Evolutionary conservation across 2,888 invertebrate genomes (phyloP).

Genomic region (Zhuqinia jingwanae): DNA sequence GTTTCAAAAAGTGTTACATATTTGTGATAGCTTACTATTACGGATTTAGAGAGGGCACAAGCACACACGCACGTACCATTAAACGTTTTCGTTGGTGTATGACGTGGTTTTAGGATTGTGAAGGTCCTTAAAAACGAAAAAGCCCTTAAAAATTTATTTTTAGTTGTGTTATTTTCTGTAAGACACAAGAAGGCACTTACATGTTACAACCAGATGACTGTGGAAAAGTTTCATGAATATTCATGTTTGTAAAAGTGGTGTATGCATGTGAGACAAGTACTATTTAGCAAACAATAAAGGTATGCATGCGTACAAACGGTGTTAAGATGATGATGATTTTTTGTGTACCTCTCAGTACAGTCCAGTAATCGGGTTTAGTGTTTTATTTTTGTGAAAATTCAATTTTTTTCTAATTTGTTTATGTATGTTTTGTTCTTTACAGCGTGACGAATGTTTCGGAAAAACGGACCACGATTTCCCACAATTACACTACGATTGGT

Average conservation of each 20-base stretch:
- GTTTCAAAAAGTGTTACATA: not conserved
- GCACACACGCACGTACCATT: not conserved
- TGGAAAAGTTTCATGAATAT: constrained; percentile 27
- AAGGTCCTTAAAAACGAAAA: constrained; percentile 8
- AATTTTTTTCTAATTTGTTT: constrained; percentile 6
- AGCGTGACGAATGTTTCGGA: constrained; percentile 79
- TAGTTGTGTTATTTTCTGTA: not conserved
- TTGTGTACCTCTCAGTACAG: not conserved
- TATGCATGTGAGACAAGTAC: not conserved
- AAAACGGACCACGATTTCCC: constrained; percentile 81
- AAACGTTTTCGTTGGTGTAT: not conserved
- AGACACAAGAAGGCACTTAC: constrained; percentile 1
- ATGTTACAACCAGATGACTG: not conserved
- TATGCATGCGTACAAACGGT: not conserved
- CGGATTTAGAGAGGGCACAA: too few relatives aligned
- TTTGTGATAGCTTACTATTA: not conserved
- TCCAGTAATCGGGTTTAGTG: too few relatives aligned
- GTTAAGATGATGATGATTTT: not conserved
- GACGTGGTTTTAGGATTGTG: not conserved
- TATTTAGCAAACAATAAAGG: not conserved
- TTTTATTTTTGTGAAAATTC: constrained; percentile 11
- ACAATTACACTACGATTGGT: constrained; percentile 82
- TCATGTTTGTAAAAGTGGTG: constrained; percentile 20
- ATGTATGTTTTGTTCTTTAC: constrained; percentile 65
- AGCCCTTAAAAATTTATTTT: constrained; percentile 2